Evolutionary conservation across 1,140 invertebrate species (phyloP).

Genomic region (Laupala kohalensis): DNA sequence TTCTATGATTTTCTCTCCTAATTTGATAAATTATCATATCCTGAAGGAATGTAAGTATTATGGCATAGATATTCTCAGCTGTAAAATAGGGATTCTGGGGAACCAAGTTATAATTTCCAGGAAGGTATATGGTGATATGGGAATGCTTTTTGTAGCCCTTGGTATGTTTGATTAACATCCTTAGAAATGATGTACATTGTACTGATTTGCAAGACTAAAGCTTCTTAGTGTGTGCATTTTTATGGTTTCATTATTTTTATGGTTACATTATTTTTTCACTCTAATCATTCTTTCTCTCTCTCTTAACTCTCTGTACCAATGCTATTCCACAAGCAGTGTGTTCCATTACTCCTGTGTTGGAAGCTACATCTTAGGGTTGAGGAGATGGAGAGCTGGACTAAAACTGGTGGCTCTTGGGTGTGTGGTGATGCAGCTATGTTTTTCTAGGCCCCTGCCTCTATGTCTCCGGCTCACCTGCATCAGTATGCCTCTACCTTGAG

Average conservation of each 20-base stretch:
- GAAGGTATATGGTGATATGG: neutral
- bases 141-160: neutral
- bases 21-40: no score
- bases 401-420: neutral
- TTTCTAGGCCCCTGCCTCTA: constrained; percentile 70
- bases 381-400: neutral
- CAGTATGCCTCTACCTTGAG: constrained; percentile 54
- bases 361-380: neutral
- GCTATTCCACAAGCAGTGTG: neutral
- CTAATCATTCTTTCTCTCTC: constrained; percentile 5
- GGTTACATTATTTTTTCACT: neutral
- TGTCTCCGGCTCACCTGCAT: constrained; percentile 75
- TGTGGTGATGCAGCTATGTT: constrained; percentile 13
- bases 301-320: neutral
- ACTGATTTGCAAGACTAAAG: neutral
- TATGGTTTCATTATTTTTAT: neutral
- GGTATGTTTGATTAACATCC: neutral
- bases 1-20: no score
- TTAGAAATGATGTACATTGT: neutral
- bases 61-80: no score
- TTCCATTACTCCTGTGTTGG: neutral
- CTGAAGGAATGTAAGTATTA: no score
- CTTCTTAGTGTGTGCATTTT: neutral
- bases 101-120: no score
- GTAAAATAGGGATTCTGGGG: no score